Percentiles rank a stretch among this genome's conserved stretches.
Evolutionary conservation across 2,797 vertebrate genomes (phyloP).

Genomic region (Meriones psammophilus): DNA sequence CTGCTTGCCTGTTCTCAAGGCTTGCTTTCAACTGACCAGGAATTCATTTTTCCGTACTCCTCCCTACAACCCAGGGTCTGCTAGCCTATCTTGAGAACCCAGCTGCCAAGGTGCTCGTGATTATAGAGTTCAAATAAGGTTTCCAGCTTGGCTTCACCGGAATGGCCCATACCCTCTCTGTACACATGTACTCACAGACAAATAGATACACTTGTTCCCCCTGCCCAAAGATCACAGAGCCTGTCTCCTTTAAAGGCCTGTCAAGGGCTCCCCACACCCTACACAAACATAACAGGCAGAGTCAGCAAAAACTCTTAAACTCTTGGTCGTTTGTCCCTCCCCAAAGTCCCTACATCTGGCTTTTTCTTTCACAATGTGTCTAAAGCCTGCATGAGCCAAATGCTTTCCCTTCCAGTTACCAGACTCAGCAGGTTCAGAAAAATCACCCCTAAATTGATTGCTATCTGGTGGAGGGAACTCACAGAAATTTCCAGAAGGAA

Average conservation of each 20-base stretch:
- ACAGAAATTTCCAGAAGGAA: constrained; percentile 66
- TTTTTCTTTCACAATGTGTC: constrained; percentile 79
- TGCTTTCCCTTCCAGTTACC: constrained; percentile 64
- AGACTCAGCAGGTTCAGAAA: constrained; percentile 79
- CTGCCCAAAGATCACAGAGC: neutral
- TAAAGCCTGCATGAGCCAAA: constrained; percentile 68
- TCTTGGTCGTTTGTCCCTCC: constrained; percentile 46
- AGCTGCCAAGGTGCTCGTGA: neutral
- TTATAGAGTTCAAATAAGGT: constrained; percentile 21
- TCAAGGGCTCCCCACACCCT: constrained; percentile 8
- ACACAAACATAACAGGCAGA: constrained; percentile 59
- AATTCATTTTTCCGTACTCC: neutral
- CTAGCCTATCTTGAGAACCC: neutral
- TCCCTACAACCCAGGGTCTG: neutral
- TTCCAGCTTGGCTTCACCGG: neutral
- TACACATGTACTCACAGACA: neutral
- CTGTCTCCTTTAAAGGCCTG: constrained; percentile 30
- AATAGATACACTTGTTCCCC: neutral
- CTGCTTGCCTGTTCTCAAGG: constrained; percentile 2
- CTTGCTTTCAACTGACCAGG: constrained; percentile 47
- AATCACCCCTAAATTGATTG: constrained; percentile 44
- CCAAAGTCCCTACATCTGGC: constrained; percentile 72
- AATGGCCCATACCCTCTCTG: neutral
- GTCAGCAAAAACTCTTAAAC: constrained; percentile 75
- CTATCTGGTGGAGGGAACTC: neutral